Evolutionary conservation across 2,888 invertebrate species (phyloP), one percentile per base, ranked within the genome.

Genomic region (Frankliniella fusca): DNA sequence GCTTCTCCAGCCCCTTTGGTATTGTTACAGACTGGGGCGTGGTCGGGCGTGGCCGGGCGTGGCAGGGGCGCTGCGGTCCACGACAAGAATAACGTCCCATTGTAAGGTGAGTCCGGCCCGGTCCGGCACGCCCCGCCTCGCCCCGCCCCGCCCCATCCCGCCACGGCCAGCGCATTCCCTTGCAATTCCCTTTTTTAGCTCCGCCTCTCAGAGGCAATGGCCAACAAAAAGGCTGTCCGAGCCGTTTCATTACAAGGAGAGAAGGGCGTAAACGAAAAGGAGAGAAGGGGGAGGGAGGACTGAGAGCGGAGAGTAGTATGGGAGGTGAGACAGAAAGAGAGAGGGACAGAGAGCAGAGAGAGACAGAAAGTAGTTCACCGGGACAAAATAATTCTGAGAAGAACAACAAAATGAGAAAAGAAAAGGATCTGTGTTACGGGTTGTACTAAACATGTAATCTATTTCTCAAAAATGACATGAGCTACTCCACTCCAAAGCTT

Each of bases 11-110:
- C 54, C 54, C 54, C 15, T 38, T 5, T 38, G 38, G 38, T 38
- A 38, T 38, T 38, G 38, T 38, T 38, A 38, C 54, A 12, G 54
- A 9, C 54, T 54, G 54, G 54, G 8, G 54, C 15, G 54, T 15
- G 50, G 50, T 15, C 50, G 50, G 50, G 50, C 10, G 50, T 15
- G 50, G 50, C 50, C 50, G 50, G 50, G 50, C 10, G 50, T 15
- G 15, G 15, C n/a, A n/a, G 38, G 38, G 38, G 18, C 61, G 61
- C 15, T 61, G 61, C 61, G 38, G 38, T 61, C 61, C 61, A 18
- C 61, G 61, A n/a, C 61, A n/a, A 11, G 70, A 76, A 76, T 76
- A 76, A 76, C 70, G 70, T 76, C 9, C 70, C 70, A 76, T 76
- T 76, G 70, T 76, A 76, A n/a, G 70, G 27, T 12, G 70, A 27